These are phyloP conservation scores for Periparus ater DNA, from an alignment of 2,797 vertebrate genomes.

Conservation along the genomic window DNA sequence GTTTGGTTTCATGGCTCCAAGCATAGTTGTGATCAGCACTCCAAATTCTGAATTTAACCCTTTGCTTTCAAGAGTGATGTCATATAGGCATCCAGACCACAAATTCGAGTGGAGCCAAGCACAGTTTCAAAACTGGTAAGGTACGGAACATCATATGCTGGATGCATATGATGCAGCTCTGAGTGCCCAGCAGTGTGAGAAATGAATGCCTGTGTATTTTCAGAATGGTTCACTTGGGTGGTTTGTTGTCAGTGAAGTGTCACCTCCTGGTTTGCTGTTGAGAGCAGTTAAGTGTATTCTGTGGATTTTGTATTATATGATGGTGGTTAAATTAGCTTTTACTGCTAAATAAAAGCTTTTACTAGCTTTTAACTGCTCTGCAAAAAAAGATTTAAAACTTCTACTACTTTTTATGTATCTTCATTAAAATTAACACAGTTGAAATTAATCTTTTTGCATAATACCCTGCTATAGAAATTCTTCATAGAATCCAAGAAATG, in stretches of 20 bases:
- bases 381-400: background rate
- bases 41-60: constrained; percentile 93
- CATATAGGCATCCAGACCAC: constrained; percentile 88
- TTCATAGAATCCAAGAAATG: background rate
- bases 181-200: background rate
- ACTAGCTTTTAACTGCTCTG: background rate
- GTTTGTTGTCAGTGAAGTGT: background rate
- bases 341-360: too few species aligned
- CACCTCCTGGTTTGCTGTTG: background rate
- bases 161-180: background rate
- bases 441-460: background rate
- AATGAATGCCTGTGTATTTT: background rate
- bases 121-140: constrained; percentile 90
- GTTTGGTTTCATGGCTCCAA: constrained; percentile 91
- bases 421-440: background rate
- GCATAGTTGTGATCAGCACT: constrained; percentile 86
- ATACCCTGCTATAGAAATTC: background rate
- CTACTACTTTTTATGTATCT: background rate
- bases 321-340: background rate
- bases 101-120: constrained; percentile 93
- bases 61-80: constrained; percentile 77
- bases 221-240: background rate
- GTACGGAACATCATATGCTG: background rate
- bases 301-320: background rate
- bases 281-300: background rate